Conservation (phyloP, 2,113 vertebrate species). For the Cyanistes caeruleus region DNA sequence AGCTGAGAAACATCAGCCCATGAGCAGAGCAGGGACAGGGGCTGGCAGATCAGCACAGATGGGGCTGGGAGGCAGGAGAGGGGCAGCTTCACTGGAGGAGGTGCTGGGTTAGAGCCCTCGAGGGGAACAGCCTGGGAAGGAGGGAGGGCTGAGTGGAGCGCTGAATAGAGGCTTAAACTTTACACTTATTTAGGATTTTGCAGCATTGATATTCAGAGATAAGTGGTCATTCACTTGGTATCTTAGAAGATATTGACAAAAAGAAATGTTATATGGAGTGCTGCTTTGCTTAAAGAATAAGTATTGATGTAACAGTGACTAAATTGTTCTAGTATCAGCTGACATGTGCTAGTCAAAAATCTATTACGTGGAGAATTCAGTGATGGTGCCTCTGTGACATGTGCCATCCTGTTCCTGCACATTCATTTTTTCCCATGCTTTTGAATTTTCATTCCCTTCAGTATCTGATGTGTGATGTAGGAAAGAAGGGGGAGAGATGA, state of each 20-base stretch:
- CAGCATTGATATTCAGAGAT: neutral
- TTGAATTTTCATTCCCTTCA: neutral
- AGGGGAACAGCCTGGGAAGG: neutral
- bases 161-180: rapidly evolving
- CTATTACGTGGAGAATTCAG: neutral
- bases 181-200: neutral
- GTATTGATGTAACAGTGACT: neutral
- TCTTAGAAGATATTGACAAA: neutral
- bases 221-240: neutral
- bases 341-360: neutral
- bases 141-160: neutral
- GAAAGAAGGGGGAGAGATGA: neutral
- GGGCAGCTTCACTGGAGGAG: too few relatives aligned
- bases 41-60: neutral
- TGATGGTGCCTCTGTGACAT: neutral
- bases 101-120: neutral
- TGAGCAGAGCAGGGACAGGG: neutral
- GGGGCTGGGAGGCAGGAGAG: neutral
- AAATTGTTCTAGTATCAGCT: neutral
- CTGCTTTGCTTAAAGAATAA: neutral
- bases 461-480: neutral
- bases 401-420: neutral
- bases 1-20: neutral
- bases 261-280: neutral
- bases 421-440: neutral